Evolutionary conservation across 2,888 invertebrate species (phyloP).

Genomic region (Euplexia lucipara): DNA sequence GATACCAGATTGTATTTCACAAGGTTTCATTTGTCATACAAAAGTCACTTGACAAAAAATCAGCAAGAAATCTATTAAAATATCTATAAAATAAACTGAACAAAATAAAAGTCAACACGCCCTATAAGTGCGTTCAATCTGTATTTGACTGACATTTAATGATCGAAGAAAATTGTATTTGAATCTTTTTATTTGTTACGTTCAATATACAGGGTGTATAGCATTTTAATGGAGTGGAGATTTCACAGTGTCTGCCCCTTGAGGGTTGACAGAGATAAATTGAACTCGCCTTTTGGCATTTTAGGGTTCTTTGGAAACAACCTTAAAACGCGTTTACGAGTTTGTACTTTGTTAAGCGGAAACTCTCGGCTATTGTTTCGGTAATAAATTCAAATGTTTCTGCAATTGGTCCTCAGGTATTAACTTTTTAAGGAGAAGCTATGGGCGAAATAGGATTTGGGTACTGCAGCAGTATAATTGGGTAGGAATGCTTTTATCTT

Average conservation of each 20-base stretch:
- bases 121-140: conserved; percentile 43
- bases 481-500: background rate
- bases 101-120: background rate
- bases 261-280: conserved; percentile 84
- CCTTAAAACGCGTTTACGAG: conserved; percentile 68
- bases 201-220: conserved; percentile 68
- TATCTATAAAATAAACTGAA: conserved; percentile 4
- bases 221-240: conserved; percentile 81
- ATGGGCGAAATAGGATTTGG: conserved; percentile 15
- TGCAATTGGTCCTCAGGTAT: conserved; percentile 47
- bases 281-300: conserved; percentile 77
- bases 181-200: conserved; percentile 66
- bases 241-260: conserved; percentile 81
- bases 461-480: conserved; percentile 8
- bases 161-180: conserved; percentile 66
- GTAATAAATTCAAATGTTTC: conserved; percentile 60
- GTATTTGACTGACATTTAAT: conserved; percentile 60
- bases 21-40: too few relatives aligned
- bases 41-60: background rate
- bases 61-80: background rate
- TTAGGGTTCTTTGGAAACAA: conserved; percentile 70
- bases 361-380: conserved; percentile 58
- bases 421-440: conserved; percentile 49
- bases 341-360: conserved; percentile 55
- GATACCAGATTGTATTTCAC: too few relatives aligned